Percentiles rank a stretch among this genome's conserved stretches.
phyloP scores from a whole-genome alignment of 2,888 invertebrate species.

The Stegophylla sp. region DNA sequence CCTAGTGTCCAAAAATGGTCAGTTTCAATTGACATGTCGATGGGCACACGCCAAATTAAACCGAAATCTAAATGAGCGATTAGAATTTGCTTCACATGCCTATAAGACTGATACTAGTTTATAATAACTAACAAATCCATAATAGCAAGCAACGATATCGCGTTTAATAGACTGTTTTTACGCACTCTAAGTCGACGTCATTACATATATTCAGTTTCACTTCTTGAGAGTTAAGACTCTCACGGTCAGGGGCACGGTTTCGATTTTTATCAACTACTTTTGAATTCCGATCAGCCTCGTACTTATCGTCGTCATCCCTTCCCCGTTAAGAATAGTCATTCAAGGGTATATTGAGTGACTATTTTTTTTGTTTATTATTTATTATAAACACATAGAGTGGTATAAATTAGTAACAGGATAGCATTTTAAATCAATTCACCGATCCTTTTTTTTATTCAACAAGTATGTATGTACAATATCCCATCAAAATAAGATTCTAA shows the following conservation, averaged over 20 bases:
- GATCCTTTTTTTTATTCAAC: background rate
- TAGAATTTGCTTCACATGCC: background rate
- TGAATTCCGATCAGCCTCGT: constrained; percentile 16
- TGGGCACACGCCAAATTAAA: constrained; percentile 32
- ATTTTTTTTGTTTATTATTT: too few relatives aligned
- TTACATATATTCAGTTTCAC: constrained; percentile 1
- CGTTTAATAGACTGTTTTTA: background rate
- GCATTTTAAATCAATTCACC: background rate
- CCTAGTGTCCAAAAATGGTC: constrained; percentile 30
- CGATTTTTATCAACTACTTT: constrained; percentile 30
- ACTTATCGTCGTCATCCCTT: background rate
- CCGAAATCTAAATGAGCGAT: background rate
- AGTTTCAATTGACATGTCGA: constrained; percentile 34
- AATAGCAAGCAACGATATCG: background rate
- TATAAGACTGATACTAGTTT: background rate
- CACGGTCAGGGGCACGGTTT: background rate
- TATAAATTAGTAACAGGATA: background rate
- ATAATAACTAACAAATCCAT: background rate
- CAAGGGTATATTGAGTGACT: too few relatives aligned
- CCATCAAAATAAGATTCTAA: too few relatives aligned
- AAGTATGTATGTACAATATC: background rate
- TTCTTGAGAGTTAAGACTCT: background rate
- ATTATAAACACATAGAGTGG: background rate
- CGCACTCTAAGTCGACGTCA: background rate
- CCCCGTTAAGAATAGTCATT: background rate